Base-by-base conservation (phyloP, 2,888 invertebrate genomes). In the Ariolimax columbianus region DNA sequence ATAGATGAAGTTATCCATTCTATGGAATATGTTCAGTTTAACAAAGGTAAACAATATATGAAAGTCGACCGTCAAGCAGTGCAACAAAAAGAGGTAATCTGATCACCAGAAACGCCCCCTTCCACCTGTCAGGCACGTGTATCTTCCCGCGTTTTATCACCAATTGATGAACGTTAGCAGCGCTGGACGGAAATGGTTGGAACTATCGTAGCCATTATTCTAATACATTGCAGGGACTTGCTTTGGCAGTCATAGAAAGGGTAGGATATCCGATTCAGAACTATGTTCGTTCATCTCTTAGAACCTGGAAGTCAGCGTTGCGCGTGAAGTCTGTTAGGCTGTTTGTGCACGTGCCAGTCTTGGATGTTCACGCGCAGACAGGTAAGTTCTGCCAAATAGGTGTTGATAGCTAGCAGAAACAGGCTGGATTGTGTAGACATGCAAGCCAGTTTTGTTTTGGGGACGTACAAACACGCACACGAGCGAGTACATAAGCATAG, bases 251-350 rank as follows among this genome's bases (percentile, higher is more conserved):
- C 30, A 26, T 30, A 43, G 73, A 43, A n/a, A 73, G 26, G n/a
- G 43, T 73, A n/a, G n/a, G 43, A 7, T 43, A 73, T 43, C n/a
- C 43, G 47, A 11, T 43, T 43, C 33, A 2, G 66, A 40, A 3
- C n/a, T 73, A n/a, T 40, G 9, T 73, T 43, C 47, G 17, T 43
- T 73, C 73, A 30, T 7, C 43, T n/a, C 30, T 40, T 47, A 19
- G 43, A 17, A 73, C 7, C 14, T 73, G n/a, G 47, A n/a, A 14
- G 14, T 7, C 19, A 47, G 11, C 7, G 7, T 1, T 43, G 73
- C n/a, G 43, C 17, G 17, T n/a, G n/a, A n/a, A n/a, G 43, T 14
- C 73, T 73, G 73, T 73, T 73, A n/a, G n/a, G 43, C n/a, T 73
- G 72, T 73, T 73, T 43, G 43, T 43, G 43, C 43, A 47, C 73